Base-by-base conservation (phyloP, 2,888 invertebrate genomes). In the Thelaira solivaga region DNA sequence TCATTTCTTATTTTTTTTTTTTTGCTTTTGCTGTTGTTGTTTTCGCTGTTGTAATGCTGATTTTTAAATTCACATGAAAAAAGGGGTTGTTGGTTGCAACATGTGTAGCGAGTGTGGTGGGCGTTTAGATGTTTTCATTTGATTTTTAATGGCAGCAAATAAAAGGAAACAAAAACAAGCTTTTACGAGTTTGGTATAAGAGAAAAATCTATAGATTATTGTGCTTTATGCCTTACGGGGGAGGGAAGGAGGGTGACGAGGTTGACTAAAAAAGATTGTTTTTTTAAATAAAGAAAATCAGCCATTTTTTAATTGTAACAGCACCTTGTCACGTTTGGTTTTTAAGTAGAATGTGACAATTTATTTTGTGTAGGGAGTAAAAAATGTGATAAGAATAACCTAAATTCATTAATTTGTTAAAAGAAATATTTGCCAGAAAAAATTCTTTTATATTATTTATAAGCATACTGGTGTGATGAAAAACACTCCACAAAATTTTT, bases 151-250 rank as follows among this genome's bases (percentile, higher is more conserved):
- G n/a, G 43, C 22, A 45, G 24, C 5, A n/a, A 10, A 34, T 55
- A 7, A n/a, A n/a, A n/a, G n/a, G n/a, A n/a, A n/a, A n/a, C n/a
- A n/a, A n/a, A n/a, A n/a, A n/a, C n/a, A n/a, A n/a, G n/a, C n/a
- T n/a, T n/a, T n/a, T n/a, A n/a, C n/a, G n/a, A n/a, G n/a, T n/a
- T 24, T 18, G 34, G 4, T 13, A 18, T 29, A 39, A n/a, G 55
- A 57, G 47, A 49, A 39, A 57, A 68, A 68, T 67, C 67, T 59
- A 61, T 61, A 36, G 59, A 59, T 69, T 69, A 22, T 7, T 61
- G 29, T 22, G 3, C 8, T 51, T 39, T 24, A n/a, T 39, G 20
- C 10, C 8, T 10, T 5, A 2, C 13, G 6, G 22, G 51, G 39
- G 26, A 41, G 13, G 26, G 31, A 18, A 34, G 34, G 34, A 34